These are phyloP conservation scores for Sarcophilus harrisii DNA, from an alignment of 2,797 vertebrate species.

Conservation along the genomic window DNA sequence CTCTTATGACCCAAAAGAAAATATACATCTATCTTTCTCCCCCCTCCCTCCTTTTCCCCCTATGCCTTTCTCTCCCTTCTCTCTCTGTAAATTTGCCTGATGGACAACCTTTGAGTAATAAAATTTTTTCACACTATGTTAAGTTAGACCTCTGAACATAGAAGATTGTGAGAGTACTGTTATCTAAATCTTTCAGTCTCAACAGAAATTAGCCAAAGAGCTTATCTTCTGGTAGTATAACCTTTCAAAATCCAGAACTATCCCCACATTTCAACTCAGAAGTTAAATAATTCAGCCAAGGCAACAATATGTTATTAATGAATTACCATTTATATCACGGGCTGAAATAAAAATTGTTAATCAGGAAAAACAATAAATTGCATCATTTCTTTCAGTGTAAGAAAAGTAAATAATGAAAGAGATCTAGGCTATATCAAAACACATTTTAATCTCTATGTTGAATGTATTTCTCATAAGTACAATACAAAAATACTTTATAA, in stretches of 20 bases:
- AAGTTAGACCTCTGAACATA: not conserved
- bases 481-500: not conserved
- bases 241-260: not conserved
- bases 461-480: not conserved
- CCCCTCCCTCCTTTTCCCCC: too few relatives aligned
- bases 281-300: not conserved
- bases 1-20: not conserved
- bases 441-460: not conserved
- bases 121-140: not conserved
- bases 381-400: not conserved
- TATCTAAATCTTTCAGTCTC: not conserved
- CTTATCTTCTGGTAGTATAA: not conserved
- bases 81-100: not conserved
- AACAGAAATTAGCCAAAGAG: not conserved
- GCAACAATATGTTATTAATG: not conserved
- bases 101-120: not conserved
- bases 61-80: too few relatives aligned
- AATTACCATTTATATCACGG: not conserved
- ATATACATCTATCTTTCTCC: too few relatives aligned
- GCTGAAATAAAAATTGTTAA: constrained; percentile 23
- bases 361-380: not conserved
- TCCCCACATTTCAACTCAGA: not conserved
- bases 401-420: not conserved
- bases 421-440: not conserved
- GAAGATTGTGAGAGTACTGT: not conserved